phyloP scores from a whole-genome alignment of 2,888 invertebrate genomes.

The Noctuana brunneofusca region DNA sequence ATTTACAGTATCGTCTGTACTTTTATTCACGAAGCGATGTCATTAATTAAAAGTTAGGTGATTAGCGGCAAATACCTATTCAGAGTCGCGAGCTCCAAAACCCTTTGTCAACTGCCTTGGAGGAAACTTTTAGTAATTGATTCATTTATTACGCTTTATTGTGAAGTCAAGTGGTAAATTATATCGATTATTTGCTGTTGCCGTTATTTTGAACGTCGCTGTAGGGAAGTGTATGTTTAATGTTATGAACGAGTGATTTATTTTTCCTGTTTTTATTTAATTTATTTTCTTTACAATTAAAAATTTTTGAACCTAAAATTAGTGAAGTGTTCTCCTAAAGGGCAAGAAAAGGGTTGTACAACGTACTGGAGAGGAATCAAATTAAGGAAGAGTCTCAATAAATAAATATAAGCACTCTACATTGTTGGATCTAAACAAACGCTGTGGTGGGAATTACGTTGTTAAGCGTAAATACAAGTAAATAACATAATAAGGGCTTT shows the following conservation, averaged over 20 bases:
- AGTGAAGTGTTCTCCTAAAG: too few species aligned
- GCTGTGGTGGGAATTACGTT: neutral
- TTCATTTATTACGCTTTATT: slow-evolving; percentile 38
- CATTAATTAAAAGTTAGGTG: slow-evolving; percentile 71
- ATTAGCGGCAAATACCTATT: slow-evolving; percentile 66
- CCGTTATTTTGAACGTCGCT: neutral
- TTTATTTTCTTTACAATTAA: too few species aligned
- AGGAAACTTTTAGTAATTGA: slow-evolving; percentile 40
- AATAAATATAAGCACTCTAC: too few species aligned
- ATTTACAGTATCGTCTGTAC: slow-evolving; percentile 21
- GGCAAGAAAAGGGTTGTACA: too few species aligned
- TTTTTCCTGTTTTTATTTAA: too few species aligned
- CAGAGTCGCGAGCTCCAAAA: slow-evolving; percentile 48
- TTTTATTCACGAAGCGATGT: slow-evolving; percentile 59
- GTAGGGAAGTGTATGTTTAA: neutral
- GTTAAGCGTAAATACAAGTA: neutral
- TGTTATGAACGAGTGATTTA: too few species aligned
- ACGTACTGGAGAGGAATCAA: too few species aligned
- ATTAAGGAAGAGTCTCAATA: neutral
- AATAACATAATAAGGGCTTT: neutral
- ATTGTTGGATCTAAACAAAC: neutral
- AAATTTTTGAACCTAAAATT: too few species aligned
- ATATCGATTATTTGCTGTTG: slow-evolving; percentile 50
- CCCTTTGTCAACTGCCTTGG: slow-evolving; percentile 57
- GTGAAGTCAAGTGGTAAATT: slow-evolving; percentile 47